Evolutionary conservation across 2,797 vertebrate genomes (phyloP).

Genomic region (Macroramphosus scolopax): DNA sequence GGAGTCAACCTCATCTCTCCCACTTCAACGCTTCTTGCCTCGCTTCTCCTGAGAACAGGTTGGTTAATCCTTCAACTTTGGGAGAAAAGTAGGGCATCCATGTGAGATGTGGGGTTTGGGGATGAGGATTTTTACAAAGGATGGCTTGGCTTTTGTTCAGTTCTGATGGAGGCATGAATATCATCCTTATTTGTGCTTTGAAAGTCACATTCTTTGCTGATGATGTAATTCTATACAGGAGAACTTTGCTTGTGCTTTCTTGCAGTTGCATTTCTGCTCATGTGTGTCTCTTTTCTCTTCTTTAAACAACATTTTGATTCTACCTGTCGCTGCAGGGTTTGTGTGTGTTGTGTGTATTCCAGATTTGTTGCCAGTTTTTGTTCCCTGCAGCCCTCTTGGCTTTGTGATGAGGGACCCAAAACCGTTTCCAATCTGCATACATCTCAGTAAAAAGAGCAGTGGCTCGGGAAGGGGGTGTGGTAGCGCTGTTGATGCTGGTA

Average conservation of each 20-base stretch:
- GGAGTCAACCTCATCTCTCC: constrained; percentile 66
- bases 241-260: background rate
- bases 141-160: too few relatives aligned
- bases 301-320: constrained; percentile 7
- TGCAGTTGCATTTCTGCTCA: background rate
- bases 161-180: background rate
- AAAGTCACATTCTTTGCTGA: constrained; percentile 22
- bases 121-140: too few relatives aligned
- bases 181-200: background rate
- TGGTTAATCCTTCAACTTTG: constrained; percentile 48
- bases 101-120: background rate
- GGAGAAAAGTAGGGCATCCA: background rate
- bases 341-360: constrained; percentile 33
- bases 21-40: constrained; percentile 50
- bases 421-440: constrained; percentile 62
- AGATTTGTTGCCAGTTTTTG: constrained; percentile 50
- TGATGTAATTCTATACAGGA: constrained; percentile 8
- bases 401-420: constrained; percentile 57
- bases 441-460: constrained; percentile 51
- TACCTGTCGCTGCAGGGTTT: constrained; percentile 7
- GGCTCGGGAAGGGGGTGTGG: constrained; percentile 68
- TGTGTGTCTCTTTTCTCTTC: too few relatives aligned
- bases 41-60: constrained; percentile 76
- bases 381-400: constrained; percentile 53
- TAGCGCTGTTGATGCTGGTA: constrained; percentile 63